Conservation (phyloP, 2,113 vertebrate species). For the Corythornis vintsioides region DNA sequence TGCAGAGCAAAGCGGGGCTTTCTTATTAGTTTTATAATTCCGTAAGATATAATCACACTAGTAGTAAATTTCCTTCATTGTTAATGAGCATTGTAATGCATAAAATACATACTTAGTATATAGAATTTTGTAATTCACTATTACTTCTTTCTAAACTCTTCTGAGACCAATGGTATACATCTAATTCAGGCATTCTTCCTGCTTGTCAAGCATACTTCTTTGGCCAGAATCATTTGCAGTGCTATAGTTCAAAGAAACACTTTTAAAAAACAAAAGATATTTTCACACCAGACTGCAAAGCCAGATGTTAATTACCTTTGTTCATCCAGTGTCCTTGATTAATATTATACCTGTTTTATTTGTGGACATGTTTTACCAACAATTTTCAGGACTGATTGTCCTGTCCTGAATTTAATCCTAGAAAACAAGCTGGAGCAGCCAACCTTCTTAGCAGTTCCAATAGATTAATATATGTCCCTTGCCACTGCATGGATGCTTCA, state of each 20-base stretch:
- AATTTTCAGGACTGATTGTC: not conserved
- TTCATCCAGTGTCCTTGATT: not conserved
- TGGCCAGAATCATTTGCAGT: not conserved
- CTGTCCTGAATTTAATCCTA: not conserved
- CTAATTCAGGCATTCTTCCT: not conserved
- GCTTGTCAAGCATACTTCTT: not conserved
- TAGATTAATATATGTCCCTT: not conserved
- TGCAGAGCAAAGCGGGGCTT: not conserved
- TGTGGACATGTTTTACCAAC: not conserved
- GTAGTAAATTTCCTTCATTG: not conserved
- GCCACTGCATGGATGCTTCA: not conserved
- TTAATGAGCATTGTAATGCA: not conserved
- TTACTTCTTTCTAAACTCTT: not conserved
- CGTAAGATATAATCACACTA: not conserved
- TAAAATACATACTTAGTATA: not conserved
- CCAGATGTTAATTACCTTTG: conserved; percentile 14
- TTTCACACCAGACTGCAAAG: conserved; percentile 5
- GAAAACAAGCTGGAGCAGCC: not conserved
- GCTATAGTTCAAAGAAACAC: conserved; percentile 19
- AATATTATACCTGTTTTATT: not conserved
- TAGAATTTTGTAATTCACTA: not conserved
- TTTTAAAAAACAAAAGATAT: not conserved
- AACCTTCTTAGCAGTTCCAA: not conserved
- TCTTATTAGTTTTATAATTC: not conserved
- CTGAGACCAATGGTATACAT: not conserved